Conservation (phyloP, 2,113 vertebrate genomes). For the Callipepla californica region DNA sequence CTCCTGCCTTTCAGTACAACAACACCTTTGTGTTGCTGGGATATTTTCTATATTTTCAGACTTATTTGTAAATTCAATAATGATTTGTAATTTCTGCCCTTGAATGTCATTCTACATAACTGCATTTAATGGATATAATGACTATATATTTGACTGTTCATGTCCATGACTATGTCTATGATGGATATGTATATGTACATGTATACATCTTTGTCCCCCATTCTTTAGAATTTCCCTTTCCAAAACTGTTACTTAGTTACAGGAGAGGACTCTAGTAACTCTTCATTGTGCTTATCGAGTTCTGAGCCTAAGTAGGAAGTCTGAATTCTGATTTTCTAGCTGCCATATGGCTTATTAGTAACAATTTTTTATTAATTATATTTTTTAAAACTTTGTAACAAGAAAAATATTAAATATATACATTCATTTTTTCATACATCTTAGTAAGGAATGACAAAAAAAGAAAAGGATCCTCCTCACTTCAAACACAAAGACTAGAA, state of each 20-base stretch:
- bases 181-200: too few relatives aligned
- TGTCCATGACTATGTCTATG: too few relatives aligned
- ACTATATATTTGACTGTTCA: background rate
- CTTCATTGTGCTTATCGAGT: background rate
- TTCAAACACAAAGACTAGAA: background rate
- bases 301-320: background rate
- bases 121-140: background rate
- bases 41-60: background rate
- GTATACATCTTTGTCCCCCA: background rate
- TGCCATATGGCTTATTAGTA: background rate
- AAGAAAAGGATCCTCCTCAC: background rate
- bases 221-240: background rate
- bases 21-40: background rate
- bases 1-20: background rate
- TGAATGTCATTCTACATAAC: background rate
- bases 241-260: background rate
- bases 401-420: background rate
- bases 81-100: background rate
- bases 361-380: background rate
- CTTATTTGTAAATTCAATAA: background rate
- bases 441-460: background rate
- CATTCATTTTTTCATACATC: background rate
- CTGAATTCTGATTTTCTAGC: background rate
- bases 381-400: background rate
- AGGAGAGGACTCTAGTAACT: background rate